Evolutionary conservation across 1,140 invertebrate genomes (phyloP), one percentile per base, ranked within the genome.

Genomic region (Papilio machaon): DNA sequence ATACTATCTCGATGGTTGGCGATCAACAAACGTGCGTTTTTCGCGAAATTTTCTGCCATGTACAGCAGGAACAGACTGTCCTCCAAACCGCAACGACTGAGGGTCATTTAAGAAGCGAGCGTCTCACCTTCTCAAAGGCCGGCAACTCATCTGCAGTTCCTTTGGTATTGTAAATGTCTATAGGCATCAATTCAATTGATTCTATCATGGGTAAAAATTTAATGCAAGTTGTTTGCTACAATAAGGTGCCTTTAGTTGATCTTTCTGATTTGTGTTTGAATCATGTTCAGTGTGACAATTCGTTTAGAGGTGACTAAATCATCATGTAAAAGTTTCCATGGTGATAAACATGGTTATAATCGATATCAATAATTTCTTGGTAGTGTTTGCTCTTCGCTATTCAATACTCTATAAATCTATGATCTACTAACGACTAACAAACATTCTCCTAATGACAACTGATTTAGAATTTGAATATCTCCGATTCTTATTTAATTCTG

Each of bases 261-360:
- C 19, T 13, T 4, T 60, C 76, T 52, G 4, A 13, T 17, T 13
- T 13, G 19, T 52, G 47, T 15, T 75, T 74, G 4, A 52, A 11
- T 77, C 30, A 38, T 38, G 75, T 2, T 35, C 30, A 23, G 52
- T 17, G 9, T 17, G n/a, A 77, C 60, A 77, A 60, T 13, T 35
- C 1, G 15, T 78, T 78, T n/a, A 2, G 49, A 78, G 9, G 38
- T 6, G 38, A 43, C 4, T 43, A 6, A 43, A 7, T 43, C 30
- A 17, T 43, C 19, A 35, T n/a, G 74, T 76, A 77, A 76, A 47
- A n/a, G 15, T 52, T 58, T 77, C 49, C 49, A 58, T 58, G 49
- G 49, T 60, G 43, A 52, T 60, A 76, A 60, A 17, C 49, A 54
- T 77, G 35, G 13, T 30, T 77, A 77, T 60, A 43, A 77, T 11